Conservation (phyloP, 1,140 invertebrate genomes). For the Lineus longissimus region DNA sequence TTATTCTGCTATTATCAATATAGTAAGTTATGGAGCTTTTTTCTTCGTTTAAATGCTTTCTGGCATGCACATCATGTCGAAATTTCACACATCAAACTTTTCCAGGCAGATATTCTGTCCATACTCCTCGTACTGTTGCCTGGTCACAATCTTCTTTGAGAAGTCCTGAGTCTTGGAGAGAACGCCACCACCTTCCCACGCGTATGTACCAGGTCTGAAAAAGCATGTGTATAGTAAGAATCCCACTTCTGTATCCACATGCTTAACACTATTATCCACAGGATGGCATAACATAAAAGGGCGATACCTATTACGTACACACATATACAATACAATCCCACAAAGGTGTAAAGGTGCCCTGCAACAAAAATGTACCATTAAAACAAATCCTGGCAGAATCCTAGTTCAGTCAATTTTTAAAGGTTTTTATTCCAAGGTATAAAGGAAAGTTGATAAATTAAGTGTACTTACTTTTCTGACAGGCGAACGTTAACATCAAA, state of each 20-base stretch:
- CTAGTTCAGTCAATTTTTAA: too few species aligned
- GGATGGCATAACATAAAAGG: conserved; percentile 4
- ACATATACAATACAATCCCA: too few species aligned
- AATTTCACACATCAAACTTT: conserved; percentile 63
- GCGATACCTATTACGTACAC: too few species aligned
- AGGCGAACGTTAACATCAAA: conserved; percentile 70
- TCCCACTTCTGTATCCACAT: too few species aligned
- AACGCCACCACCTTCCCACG: conserved; percentile 81
- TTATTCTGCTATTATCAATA: too few species aligned
- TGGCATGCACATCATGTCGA: too few species aligned
- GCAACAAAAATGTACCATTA: too few species aligned
- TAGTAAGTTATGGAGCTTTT: too few species aligned
- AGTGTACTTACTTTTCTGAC: conserved; percentile 59
- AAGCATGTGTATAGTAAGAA: conserved; percentile 4
- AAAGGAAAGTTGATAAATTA: conserved; percentile 19
- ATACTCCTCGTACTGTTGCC: conserved; percentile 84
- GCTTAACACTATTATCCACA: conserved; percentile 12
- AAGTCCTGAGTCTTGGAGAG: conserved; percentile 73
- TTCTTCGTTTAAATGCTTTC: too few species aligned
- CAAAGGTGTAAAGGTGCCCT: too few species aligned
- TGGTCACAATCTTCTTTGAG: conserved; percentile 63
- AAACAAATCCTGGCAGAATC: too few species aligned
- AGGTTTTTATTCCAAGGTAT: conserved; percentile 58
- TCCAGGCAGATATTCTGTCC: conserved; percentile 68
- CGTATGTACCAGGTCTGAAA: conserved; percentile 73